Conservation (phyloP, 2,888 invertebrate species). For the Drosophila antonietae region DNA sequence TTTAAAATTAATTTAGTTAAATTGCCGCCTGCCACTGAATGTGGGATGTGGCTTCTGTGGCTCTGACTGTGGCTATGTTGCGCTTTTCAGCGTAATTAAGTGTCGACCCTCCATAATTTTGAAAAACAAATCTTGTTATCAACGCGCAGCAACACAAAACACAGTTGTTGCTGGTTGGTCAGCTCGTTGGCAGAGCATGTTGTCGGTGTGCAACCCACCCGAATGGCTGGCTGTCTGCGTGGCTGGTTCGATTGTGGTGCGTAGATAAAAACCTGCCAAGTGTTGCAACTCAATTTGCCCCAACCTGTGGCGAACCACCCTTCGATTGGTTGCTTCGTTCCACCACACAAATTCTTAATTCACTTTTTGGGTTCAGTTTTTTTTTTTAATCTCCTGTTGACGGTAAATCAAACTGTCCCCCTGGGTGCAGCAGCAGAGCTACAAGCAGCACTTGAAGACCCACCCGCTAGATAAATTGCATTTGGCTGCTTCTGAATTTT, state of each 20-base stretch:
- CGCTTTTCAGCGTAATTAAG: constrained; percentile 79
- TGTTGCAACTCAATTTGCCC: constrained; percentile 77
- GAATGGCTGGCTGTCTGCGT: constrained; percentile 14
- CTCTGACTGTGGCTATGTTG: constrained; percentile 57
- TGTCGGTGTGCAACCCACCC: constrained; percentile 18
- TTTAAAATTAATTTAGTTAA: constrained; percentile 78
- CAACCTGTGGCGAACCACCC: constrained; percentile 55
- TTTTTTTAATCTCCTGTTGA: constrained; percentile 80
- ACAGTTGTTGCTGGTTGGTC: constrained; percentile 57
- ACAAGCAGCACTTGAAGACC: constrained; percentile 58
- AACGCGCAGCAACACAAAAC: constrained; percentile 71
- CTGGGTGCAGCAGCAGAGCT: constrained; percentile 67
- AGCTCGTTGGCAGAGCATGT: constrained; percentile 1
- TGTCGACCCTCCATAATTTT: constrained; percentile 64
- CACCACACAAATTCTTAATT: constrained; percentile 79
- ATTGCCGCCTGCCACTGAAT: constrained; percentile 49
- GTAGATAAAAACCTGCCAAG: constrained; percentile 80
- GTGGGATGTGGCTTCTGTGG: constrained; percentile 42
- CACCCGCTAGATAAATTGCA: constrained; percentile 68
- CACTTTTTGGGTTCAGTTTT: constrained; percentile 65
- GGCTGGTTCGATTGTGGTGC: constrained; percentile 69
- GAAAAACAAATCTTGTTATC: constrained; percentile 80
- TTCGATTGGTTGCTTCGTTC: constrained; percentile 61
- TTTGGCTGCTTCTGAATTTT: constrained; percentile 59
- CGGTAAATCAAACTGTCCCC: constrained; percentile 81